Evolutionary conservation across 2,113 vertebrate species (phyloP).

Genomic region (Brienomyrus longianalis): DNA sequence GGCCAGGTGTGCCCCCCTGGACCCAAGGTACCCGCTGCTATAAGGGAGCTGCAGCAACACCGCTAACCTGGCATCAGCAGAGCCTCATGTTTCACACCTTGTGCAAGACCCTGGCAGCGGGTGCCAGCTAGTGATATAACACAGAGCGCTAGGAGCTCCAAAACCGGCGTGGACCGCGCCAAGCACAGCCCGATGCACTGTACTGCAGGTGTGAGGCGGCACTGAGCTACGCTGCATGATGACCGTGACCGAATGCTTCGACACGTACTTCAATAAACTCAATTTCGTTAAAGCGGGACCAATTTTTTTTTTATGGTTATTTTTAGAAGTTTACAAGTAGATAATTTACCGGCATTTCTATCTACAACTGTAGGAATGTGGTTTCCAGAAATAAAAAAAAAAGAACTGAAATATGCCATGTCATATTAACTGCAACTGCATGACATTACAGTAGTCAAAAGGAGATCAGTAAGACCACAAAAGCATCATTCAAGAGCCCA

Average conservation of each 20-base stretch:
- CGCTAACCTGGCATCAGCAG: neutral
- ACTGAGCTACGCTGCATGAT: no score
- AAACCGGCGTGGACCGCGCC: no score
- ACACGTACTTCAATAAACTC: neutral
- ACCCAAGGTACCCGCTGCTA: neutral
- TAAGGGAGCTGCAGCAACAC: neutral
- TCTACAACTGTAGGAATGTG: neutral
- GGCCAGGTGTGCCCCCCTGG: neutral
- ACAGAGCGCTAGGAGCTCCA: neutral
- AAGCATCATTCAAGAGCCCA: neutral
- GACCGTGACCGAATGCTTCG: neutral
- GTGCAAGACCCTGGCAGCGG: neutral
- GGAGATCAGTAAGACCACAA: neutral
- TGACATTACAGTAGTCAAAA: neutral
- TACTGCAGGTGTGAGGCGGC: neutral
- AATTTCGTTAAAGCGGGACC: neutral
- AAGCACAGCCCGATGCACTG: no score
- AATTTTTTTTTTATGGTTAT: neutral
- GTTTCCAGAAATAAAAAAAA: neutral
- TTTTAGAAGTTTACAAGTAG: neutral
- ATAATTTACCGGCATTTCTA: conserved; percentile 26
- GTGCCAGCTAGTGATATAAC: neutral
- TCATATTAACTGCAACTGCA: neutral
- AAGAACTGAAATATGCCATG: conserved; percentile 8
- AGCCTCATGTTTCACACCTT: neutral